A percentile compares a stretch with the other conserved stretches of the same genome.
phyloP scores from a whole-genome alignment of 64 coral and sea anemone species.

The Dendrophyllia cribrosa region DNA sequence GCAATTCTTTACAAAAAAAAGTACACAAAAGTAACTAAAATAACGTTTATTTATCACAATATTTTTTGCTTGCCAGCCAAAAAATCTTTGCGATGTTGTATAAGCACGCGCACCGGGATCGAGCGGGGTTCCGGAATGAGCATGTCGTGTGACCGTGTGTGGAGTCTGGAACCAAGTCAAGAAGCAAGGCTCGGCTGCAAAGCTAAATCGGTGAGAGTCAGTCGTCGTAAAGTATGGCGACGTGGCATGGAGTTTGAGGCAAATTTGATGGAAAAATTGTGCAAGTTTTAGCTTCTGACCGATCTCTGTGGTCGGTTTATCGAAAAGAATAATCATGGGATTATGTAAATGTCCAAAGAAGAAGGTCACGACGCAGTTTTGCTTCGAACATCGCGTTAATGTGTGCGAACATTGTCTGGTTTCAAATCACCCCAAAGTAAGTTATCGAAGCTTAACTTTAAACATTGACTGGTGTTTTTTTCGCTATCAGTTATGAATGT shows the following conservation, averaged over 20 bases:
- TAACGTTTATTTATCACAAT: too few relatives aligned
- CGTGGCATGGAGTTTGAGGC: not conserved
- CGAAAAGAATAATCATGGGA: conserved; percentile 62
- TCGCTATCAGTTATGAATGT: not conserved
- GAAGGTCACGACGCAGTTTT: conserved; percentile 99
- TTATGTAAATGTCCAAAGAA: conserved; percentile 99
- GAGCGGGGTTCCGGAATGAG: too few relatives aligned
- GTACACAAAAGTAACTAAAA: too few relatives aligned
- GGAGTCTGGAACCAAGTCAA: not conserved
- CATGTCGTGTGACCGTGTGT: too few relatives aligned
- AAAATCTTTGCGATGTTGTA: too few relatives aligned
- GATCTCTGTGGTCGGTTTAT: not conserved
- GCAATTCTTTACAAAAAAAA: too few relatives aligned
- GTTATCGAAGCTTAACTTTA: not conserved
- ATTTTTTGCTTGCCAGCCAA: too few relatives aligned
- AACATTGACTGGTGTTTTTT: too few relatives aligned
- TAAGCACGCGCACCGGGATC: too few relatives aligned
- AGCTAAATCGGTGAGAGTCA: not conserved
- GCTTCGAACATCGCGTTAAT: conserved; percentile 99
- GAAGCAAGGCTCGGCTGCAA: not conserved
- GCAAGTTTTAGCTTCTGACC: not conserved
- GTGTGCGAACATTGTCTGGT: conserved; percentile 98
- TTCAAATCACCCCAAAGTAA: conserved; percentile 85
- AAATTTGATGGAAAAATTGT: conserved; percentile 6
- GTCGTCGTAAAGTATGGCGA: conserved; percentile 3